phyloP scores from a whole-genome alignment of 2,113 vertebrate species.

The Oryzias curvinotus region DNA sequence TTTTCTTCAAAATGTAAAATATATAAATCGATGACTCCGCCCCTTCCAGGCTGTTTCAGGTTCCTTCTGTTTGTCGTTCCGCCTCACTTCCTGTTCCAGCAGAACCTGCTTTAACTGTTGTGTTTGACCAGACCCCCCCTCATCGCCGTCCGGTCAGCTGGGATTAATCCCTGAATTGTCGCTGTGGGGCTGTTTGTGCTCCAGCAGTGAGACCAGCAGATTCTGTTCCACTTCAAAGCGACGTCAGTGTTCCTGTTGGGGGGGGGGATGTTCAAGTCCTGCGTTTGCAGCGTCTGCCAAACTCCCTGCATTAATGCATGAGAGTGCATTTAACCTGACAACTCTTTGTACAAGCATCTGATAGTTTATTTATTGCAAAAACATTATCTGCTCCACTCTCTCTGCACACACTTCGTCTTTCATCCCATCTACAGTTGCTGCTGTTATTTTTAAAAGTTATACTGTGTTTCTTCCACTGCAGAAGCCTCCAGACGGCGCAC shows the following conservation, averaged over 20 bases:
- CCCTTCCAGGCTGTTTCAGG: no score
- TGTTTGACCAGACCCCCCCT: no score
- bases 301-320: constrained; percentile 14
- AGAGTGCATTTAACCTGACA: constrained; percentile 25
- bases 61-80: no score
- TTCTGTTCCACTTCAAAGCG: constrained; percentile 61
- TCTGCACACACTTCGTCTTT: background rate
- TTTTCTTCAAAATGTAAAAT: no score
- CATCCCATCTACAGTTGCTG: background rate
- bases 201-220: constrained; percentile 66
- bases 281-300: constrained; percentile 28
- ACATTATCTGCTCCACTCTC: constrained; percentile 3
- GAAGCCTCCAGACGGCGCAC: constrained; percentile 46
- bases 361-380: constrained; percentile 11
- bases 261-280: constrained; percentile 26
- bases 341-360: background rate
- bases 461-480: constrained; percentile 10
- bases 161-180: constrained; percentile 23
- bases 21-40: no score
- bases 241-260: constrained; percentile 32
- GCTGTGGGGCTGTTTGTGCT: constrained; percentile 59
- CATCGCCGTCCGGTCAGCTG: no score
- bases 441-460: constrained; percentile 12
- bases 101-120: no score
- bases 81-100: no score